A percentile compares a stretch with the other conserved stretches of the same genome.
These are phyloP conservation scores for Gasterosteus nipponicus DNA, from an alignment of 2,113 vertebrate genomes.

Conservation along the genomic window DNA sequence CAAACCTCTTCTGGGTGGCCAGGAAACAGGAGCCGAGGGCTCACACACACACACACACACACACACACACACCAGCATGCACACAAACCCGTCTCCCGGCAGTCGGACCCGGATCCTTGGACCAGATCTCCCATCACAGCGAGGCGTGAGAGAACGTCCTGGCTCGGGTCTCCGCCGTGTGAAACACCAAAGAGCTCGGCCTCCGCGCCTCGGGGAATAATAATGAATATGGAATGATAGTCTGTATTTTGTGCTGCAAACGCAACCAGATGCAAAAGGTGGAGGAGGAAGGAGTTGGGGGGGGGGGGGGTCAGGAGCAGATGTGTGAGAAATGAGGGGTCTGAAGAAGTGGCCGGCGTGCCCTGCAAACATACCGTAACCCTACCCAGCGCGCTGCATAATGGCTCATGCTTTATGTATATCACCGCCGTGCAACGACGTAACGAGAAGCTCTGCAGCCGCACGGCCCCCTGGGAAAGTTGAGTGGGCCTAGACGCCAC, in stretches of 20 bases:
- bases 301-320: slow-evolving; percentile 93
- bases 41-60: slow-evolving; percentile 27
- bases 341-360: slow-evolving; percentile 52
- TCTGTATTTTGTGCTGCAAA: slow-evolving; percentile 89
- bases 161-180: slow-evolving; percentile 65
- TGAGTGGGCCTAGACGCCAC: slow-evolving; percentile 69
- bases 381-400: slow-evolving; percentile 54
- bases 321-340: slow-evolving; percentile 82
- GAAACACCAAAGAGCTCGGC: slow-evolving; percentile 81
- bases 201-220: slow-evolving; percentile 89
- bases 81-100: slow-evolving; percentile 15
- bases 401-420: slow-evolving; percentile 64
- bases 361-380: slow-evolving; percentile 75
- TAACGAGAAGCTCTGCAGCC: slow-evolving; percentile 62
- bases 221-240: slow-evolving; percentile 97
- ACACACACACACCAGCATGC: slow-evolving; percentile 35
- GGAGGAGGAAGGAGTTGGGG: slow-evolving; percentile 85
- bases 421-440: slow-evolving; percentile 66
- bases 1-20: slow-evolving; percentile 87
- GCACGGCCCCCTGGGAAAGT: slow-evolving; percentile 59
- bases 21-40: slow-evolving; percentile 89
- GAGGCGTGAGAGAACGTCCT: slow-evolving; percentile 87
- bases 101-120: slow-evolving; percentile 22
- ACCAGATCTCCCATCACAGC: slow-evolving; percentile 45
- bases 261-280: slow-evolving; percentile 94